phyloP scores from a whole-genome alignment of 1,140 invertebrate species.

The Onthophagus taurus region DNA sequence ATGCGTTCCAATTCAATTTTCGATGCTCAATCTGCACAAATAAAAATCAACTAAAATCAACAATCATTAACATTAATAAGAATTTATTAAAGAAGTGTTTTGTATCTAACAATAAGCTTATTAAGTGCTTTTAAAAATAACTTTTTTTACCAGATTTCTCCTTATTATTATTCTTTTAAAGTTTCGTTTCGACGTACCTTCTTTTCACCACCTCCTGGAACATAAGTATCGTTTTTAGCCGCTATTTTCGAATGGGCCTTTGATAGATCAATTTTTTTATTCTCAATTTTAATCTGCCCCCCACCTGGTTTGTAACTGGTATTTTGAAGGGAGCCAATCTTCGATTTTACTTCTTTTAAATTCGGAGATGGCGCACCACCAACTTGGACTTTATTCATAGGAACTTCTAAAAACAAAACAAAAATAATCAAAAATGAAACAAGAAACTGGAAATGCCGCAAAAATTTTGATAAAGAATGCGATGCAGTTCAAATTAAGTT shows the following conservation, averaged over 20 bases:
- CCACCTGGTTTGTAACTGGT: constrained; percentile 84
- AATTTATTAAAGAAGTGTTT: neutral
- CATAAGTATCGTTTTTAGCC: constrained; percentile 85
- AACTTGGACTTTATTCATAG: constrained; percentile 90
- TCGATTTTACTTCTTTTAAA: constrained; percentile 81
- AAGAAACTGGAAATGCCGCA: neutral
- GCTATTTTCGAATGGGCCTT: constrained; percentile 74
- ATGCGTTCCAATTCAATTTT: constrained; percentile 87
- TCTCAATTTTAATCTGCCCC: constrained; percentile 82
- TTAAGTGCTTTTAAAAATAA: no score
- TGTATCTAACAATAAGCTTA: no score
- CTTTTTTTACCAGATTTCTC: neutral
- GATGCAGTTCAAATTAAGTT: no score
- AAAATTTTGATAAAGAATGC: no score
- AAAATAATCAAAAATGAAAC: neutral
- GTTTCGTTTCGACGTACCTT: constrained; percentile 56
- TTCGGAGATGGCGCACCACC: constrained; percentile 84
- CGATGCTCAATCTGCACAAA: constrained; percentile 73
- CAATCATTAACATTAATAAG: neutral
- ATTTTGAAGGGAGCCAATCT: constrained; percentile 92
- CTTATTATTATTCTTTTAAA: neutral
- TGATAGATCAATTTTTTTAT: constrained; percentile 74
- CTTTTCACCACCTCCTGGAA: constrained; percentile 80
- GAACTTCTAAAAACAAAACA: constrained; percentile 51
- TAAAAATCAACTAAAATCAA: no score